Evolutionary conservation across 2,888 invertebrate genomes (phyloP), one percentile per base, ranked within the genome.

Genomic region (Dryobotodes eremita): DNA sequence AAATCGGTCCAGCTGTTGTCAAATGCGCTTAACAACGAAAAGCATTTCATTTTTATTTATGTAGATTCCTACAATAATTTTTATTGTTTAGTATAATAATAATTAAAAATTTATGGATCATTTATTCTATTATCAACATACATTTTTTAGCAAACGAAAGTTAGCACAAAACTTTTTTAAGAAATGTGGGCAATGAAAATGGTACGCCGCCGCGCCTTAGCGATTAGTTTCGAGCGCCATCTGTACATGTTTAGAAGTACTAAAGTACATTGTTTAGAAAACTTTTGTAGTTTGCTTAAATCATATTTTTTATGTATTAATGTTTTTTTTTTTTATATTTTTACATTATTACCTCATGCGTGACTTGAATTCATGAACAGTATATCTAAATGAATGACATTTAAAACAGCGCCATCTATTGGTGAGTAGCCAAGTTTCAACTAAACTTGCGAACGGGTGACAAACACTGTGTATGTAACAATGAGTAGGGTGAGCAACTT

Each of bases 351-450:
- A 5, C 10, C 5, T 46, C 8, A 46, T 20, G 0, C 6, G 23
- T 69, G 17, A 53, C 23, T 36, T 42, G 11, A n/a, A 42, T 57
- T 70, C 53, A 36, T 20, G 11, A 1, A n/a, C 3, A 15, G 0
- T 42, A n/a, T 62, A 36, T 26, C 26, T 53, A 66, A 66, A 23
- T 36, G 0, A 1, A 13, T 73, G 69, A 48, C 3, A 31, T 82
- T 84, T 31, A 15, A n/a, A 75, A 77, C 31, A 90, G 89, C 90
- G 94, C 91, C 94, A 95, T 92, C 95, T 95, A 86, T 87, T 79
- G 87, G 75, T 53, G 92, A 93, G 93, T 93, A 92, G 93, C 89
- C 31, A 59, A 86, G 48, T 55, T 81, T 42, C 10, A 70, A 55
- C 42, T 11, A 36, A 69, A 71, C 23, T 65, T 36, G 36, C 23